phyloP scores from a whole-genome alignment of 2,113 vertebrate genomes.

The Pluvianellus socialis region DNA sequence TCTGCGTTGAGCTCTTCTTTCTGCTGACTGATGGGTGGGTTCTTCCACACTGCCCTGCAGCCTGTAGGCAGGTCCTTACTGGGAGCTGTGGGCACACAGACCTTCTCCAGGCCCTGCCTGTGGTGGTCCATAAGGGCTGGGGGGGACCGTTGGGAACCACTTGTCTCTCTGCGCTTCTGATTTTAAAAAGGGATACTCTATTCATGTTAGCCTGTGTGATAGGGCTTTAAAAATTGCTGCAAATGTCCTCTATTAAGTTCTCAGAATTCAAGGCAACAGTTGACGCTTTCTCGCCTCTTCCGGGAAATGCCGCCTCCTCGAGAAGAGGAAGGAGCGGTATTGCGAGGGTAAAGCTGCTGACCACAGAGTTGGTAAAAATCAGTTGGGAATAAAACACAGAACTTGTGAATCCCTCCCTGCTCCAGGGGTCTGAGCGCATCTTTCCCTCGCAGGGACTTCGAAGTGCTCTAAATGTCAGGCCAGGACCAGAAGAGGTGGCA shows the following conservation, averaged over 20 bases:
- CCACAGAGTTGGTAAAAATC: not conserved
- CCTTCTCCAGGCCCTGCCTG: not conserved
- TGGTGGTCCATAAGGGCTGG: not conserved
- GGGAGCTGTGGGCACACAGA: not conserved
- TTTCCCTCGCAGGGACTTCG: not conserved
- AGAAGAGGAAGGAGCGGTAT: not conserved
- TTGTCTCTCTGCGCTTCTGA: accelerated
- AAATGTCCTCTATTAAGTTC: not conserved
- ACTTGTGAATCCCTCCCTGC: not conserved
- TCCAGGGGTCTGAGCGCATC: not conserved
- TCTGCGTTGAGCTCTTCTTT: not conserved
- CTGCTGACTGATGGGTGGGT: not conserved
- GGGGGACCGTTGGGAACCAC: not conserved
- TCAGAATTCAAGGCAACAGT: not conserved
- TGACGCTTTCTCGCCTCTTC: not conserved
- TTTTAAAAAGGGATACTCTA: accelerated
- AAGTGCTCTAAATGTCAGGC: not conserved
- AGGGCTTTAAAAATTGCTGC: not conserved
- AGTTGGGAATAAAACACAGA: not conserved
- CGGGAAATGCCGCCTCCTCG: not conserved
- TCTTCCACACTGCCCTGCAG: not conserved
- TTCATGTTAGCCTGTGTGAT: not conserved
- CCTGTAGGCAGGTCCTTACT: not conserved
- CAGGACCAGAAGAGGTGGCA: accelerated
- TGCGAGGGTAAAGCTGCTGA: not conserved